phyloP scores from a whole-genome alignment of 2,888 invertebrate genomes.

The Volucella inanis region DNA sequence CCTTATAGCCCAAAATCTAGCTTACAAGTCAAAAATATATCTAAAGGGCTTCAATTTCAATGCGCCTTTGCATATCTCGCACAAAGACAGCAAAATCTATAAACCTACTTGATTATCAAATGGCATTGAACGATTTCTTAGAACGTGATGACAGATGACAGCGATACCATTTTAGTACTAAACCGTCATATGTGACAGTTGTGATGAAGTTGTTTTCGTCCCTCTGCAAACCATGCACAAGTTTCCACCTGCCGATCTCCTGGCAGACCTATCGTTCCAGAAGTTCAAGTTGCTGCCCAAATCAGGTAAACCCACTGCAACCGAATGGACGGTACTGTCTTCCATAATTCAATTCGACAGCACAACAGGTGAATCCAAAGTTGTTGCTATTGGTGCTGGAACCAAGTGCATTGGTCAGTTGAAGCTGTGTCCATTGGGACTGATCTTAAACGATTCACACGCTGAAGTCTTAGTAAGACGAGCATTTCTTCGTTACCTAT shows the following conservation, averaged over 20 bases:
- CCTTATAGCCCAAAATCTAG: too few relatives aligned
- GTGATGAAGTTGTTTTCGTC: not conserved
- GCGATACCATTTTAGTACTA: not conserved
- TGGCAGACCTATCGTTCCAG: constrained; percentile 86
- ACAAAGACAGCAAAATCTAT: too few relatives aligned
- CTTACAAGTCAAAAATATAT: too few relatives aligned
- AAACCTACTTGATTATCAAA: too few relatives aligned
- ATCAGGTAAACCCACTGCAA: constrained; percentile 89
- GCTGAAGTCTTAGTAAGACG: constrained; percentile 94
- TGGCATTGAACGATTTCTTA: constrained; percentile 12
- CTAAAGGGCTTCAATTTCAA: too few relatives aligned
- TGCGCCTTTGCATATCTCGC: too few relatives aligned
- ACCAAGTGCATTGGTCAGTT: constrained; percentile 93
- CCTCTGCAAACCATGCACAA: constrained; percentile 24
- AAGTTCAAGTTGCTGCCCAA: constrained; percentile 87
- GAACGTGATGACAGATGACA: not conserved
- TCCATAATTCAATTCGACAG: constrained; percentile 86
- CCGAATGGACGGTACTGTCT: constrained; percentile 93
- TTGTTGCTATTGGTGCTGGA: constrained; percentile 94
- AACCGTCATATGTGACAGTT: not conserved
- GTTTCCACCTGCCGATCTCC: constrained; percentile 79
- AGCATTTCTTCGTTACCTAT: constrained; percentile 90
- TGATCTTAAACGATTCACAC: constrained; percentile 94
- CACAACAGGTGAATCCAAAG: constrained; percentile 81
- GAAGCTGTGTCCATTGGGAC: constrained; percentile 87